Conservation (phyloP, 2,113 vertebrate species). For the Festucalex cinctus region DNA sequence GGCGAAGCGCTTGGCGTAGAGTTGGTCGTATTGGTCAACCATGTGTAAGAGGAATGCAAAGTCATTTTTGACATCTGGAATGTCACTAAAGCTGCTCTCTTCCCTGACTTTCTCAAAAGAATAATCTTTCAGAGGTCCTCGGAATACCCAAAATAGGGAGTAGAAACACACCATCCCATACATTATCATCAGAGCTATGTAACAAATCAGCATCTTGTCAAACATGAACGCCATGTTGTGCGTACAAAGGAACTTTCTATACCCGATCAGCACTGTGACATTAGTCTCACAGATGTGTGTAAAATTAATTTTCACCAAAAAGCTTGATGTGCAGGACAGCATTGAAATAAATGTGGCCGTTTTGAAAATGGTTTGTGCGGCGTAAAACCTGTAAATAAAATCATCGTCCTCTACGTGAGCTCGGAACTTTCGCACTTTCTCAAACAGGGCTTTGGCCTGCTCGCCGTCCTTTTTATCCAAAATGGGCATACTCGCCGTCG, state of each 20-base stretch:
- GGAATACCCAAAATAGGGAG: constrained; percentile 93
- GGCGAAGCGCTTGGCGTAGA: constrained; percentile 94
- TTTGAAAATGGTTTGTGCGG: constrained; percentile 91
- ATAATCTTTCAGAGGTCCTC: constrained; percentile 92
- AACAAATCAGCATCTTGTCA: constrained; percentile 90
- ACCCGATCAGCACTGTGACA: constrained; percentile 86
- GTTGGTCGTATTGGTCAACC: constrained; percentile 96
- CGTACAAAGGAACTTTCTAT: constrained; percentile 84
- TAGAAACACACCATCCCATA: constrained; percentile 94
- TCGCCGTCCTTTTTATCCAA: constrained; percentile 81
- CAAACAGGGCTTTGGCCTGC: constrained; percentile 86
- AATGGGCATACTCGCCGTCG: constrained; percentile 87
- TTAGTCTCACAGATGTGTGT: constrained; percentile 80
- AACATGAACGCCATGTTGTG: constrained; percentile 98
- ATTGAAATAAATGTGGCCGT: constrained; percentile 94
- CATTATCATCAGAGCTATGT: constrained; percentile 89
- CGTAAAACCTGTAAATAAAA: constrained; percentile 96
- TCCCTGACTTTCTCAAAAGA: constrained; percentile 97
- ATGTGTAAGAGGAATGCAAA: constrained; percentile 97
- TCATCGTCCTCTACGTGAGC: constrained; percentile 94
- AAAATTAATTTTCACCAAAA: constrained; percentile 85
- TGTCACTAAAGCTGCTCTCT: constrained; percentile 97
- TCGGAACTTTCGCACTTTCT: constrained; percentile 91
- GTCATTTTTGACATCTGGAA: constrained; percentile 96
- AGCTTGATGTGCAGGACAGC: constrained; percentile 90